A percentile compares a stretch with the other conserved stretches of the same genome.
phyloP scores from a whole-genome alignment of 2,888 invertebrate species.

The Zele albiditarsus region DNA sequence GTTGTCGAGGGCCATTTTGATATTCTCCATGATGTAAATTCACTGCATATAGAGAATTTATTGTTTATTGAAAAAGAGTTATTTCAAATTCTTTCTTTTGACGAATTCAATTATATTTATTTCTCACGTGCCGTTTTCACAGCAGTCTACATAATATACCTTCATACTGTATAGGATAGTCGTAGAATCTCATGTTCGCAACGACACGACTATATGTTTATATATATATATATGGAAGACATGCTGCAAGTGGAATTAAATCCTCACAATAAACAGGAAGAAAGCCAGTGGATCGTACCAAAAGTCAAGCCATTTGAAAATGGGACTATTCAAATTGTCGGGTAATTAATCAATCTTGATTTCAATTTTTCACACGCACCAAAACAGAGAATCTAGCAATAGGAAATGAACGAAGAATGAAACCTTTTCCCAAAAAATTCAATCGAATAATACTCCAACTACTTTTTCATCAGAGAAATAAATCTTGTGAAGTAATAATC shows the following conservation, averaged over 20 bases:
- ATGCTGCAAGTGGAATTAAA: slow-evolving; percentile 25
- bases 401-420: no score
- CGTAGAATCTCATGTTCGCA: slow-evolving; percentile 45
- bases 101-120: background rate
- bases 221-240: background rate
- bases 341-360: no score
- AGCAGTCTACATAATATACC: no score
- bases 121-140: background rate
- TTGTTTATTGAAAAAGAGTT: background rate
- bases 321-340: no score
- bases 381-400: no score
- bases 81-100: background rate
- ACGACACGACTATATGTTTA: slow-evolving; percentile 29
- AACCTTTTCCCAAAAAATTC: no score
- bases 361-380: no score
- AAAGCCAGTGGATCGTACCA: slow-evolving; percentile 43
- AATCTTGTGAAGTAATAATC: no score
- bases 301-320: slow-evolving; percentile 48
- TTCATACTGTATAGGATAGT: slow-evolving; percentile 35
- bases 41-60: slow-evolving; percentile 10
- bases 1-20: slow-evolving; percentile 52
- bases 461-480: no score
- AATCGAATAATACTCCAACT: no score
- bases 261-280: slow-evolving; percentile 41
- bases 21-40: slow-evolving; percentile 30